A percentile compares a stretch with the other conserved stretches of the same genome.
Conservation (phyloP, 1,140 invertebrate species). For the Hypothenemus hampei region DNA sequence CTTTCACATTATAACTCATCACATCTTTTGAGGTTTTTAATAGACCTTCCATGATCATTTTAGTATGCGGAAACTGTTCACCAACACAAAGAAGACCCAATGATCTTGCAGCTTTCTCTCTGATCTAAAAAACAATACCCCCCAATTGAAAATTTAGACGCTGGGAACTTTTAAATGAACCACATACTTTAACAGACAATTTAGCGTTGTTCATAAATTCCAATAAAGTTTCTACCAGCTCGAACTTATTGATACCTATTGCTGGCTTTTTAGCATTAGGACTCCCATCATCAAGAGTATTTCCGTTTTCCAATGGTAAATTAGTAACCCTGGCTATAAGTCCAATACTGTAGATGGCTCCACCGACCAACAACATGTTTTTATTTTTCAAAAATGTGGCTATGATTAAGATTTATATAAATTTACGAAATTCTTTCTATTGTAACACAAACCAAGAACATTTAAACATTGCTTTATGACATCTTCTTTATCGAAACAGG, state of each 20-base stretch:
- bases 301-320: conserved; percentile 55
- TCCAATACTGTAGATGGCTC: conserved; percentile 63
- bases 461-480: conserved; percentile 10
- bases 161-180: neutral
- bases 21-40: conserved; percentile 68
- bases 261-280: conserved; percentile 42
- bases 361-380: conserved; percentile 55
- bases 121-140: conserved; percentile 40
- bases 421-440: no score
- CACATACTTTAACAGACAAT: conserved; percentile 52
- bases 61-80: conserved; percentile 63
- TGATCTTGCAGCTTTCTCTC: conserved; percentile 67
- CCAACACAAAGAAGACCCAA: conserved; percentile 73
- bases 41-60: conserved; percentile 65
- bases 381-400: conserved; percentile 55
- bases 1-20: conserved; percentile 32
- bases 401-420: conserved; percentile 32
- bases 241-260: conserved; percentile 52
- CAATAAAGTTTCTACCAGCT: conserved; percentile 55
- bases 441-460: conserved; percentile 7
- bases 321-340: conserved; percentile 60
- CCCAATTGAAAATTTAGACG: neutral
- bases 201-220: conserved; percentile 59
- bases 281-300: conserved; percentile 31
- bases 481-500: neutral